A percentile compares a stretch with the other conserved stretches of the same genome.
Conservation (phyloP, 2,113 vertebrate species). For the Eulemur rufifrons region DNA sequence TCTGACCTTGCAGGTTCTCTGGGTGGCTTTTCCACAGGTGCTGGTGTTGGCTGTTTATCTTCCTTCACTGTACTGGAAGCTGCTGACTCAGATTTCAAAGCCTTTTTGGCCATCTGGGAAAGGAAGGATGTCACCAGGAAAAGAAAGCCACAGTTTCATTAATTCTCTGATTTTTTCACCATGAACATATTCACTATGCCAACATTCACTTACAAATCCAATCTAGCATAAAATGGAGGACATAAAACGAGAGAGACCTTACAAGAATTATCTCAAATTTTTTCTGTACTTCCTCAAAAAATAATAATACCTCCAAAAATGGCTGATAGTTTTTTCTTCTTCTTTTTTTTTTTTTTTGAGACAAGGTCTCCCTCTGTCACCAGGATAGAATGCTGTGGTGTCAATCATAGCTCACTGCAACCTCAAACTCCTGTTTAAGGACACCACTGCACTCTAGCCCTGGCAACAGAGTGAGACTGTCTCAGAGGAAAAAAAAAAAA, state of each 20-base stretch:
- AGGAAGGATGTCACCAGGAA: not conserved
- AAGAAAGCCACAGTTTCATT: rapidly evolving
- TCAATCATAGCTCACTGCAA: no score
- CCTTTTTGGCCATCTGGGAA: conserved; percentile 80
- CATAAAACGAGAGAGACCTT: not conserved
- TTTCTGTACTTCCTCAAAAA: conserved; percentile 5
- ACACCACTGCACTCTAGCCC: no score
- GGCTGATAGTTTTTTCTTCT: not conserved
- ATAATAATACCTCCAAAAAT: not conserved
- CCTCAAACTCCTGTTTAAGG: no score
- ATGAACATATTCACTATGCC: conserved; percentile 3
- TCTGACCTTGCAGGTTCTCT: conserved; percentile 56
- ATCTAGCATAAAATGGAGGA: not conserved
- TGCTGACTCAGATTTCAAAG: conserved; percentile 65
- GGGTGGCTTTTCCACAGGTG: conserved; percentile 47
- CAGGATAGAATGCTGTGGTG: no score
- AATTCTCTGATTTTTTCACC: not conserved
- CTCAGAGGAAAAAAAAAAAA: no score
- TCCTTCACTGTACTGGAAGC: conserved; percentile 57
- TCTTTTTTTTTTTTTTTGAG: no score
- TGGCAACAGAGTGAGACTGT: no score
- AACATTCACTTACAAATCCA: conserved; percentile 50
- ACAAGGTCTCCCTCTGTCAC: no score
- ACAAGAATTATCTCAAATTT: not conserved
- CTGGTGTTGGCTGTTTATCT: conserved; percentile 61